phyloP scores from a whole-genome alignment of 2,888 invertebrate genomes.

The Perithous albicinctus region DNA sequence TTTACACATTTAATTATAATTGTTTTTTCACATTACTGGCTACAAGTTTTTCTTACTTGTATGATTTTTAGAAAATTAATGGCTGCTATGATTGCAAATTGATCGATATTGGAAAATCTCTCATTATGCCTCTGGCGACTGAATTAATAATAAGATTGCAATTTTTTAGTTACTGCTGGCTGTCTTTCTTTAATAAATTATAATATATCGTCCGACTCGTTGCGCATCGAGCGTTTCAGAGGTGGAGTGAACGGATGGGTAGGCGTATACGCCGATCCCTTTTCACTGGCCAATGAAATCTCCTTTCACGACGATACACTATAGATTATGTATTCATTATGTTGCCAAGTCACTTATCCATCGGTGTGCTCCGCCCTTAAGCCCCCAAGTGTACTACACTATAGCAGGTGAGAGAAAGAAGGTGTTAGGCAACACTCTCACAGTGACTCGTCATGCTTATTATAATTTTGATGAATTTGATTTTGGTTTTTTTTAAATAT shows the following conservation, averaged over 20 bases:
- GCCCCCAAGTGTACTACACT: slow-evolving; percentile 60
- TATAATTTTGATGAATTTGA: too few species aligned
- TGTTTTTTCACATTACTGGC: too few species aligned
- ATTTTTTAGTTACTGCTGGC: neutral
- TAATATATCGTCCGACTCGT: slow-evolving; percentile 63
- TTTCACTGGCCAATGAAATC: slow-evolving; percentile 78
- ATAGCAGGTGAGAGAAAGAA: slow-evolving; percentile 51
- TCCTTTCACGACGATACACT: slow-evolving; percentile 78
- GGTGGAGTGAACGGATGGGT: slow-evolving; percentile 80
- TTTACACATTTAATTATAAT: too few species aligned
- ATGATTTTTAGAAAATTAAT: too few species aligned
- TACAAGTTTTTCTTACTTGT: too few species aligned
- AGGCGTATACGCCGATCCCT: slow-evolving; percentile 80
- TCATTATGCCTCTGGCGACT: neutral
- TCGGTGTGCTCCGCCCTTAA: slow-evolving; percentile 80
- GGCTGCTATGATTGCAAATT: neutral
- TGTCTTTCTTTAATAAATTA: neutral
- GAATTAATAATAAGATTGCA: neutral
- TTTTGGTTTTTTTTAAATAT: too few species aligned
- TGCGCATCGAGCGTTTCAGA: slow-evolving; percentile 79
- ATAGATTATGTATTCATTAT: slow-evolving; percentile 80
- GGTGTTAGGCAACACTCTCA: slow-evolving; percentile 2
- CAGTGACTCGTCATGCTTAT: slow-evolving; percentile 3
- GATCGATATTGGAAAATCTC: neutral
- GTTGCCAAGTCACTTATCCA: slow-evolving; percentile 83